A percentile compares a stretch with the other conserved stretches of the same genome.
Conservation (phyloP, 2,113 vertebrate species). For the Nothocercus nigrocapillus region DNA sequence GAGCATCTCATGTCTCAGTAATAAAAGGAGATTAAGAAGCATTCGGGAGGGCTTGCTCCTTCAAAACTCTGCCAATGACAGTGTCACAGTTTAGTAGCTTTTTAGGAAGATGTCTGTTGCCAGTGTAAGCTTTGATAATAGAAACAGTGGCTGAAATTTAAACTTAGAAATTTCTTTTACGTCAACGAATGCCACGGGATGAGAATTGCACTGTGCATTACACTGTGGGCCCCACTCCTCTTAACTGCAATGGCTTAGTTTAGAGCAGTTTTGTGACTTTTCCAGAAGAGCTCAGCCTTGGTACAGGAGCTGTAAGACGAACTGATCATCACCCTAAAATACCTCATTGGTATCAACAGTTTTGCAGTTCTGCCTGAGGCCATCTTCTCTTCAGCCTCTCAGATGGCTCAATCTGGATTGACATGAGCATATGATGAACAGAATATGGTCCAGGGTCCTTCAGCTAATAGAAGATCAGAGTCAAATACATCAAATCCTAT, state of each 20-base stretch:
- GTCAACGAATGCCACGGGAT: not conserved
- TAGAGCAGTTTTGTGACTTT: not conserved
- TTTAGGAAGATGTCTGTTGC: not conserved
- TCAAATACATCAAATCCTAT: not conserved
- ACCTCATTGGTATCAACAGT: not conserved
- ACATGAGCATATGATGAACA: not conserved
- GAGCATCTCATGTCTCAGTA: conserved; percentile 16
- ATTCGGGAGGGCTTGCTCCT: not conserved
- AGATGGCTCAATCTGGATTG: not conserved
- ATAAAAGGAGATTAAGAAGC: conserved; percentile 30
- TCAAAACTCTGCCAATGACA: not conserved
- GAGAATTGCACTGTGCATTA: not conserved
- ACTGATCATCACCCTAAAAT: not conserved
- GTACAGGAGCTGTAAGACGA: not conserved
- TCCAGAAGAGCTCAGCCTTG: not conserved
- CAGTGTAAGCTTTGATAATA: conserved; percentile 14
- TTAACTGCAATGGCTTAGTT: not conserved
- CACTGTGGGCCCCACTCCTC: not conserved
- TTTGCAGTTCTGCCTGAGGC: not conserved
- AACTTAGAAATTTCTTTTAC: conserved; percentile 43
- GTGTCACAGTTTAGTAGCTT: conserved; percentile 28
- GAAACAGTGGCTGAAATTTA: conserved; percentile 59
- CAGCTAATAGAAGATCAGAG: not conserved
- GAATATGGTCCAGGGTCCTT: not conserved
- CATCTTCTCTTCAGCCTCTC: not conserved